Evolutionary conservation across 2,113 vertebrate genomes (phyloP), one percentile per base, ranked within the genome.

Genomic region (Glaucomys volans): DNA sequence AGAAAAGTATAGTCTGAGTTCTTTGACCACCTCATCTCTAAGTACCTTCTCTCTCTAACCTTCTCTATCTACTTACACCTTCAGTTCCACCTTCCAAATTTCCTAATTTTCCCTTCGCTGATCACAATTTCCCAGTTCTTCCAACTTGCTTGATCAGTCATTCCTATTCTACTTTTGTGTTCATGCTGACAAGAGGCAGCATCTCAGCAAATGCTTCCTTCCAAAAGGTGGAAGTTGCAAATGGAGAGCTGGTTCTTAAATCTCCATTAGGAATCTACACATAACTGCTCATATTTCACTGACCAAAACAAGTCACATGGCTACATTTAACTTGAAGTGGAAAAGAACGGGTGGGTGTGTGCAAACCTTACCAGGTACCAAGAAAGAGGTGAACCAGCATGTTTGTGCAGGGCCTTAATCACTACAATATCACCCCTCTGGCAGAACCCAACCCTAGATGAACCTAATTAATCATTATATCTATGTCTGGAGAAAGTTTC

Each of bases 91-190:
- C 13, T 77, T 86, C 32, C 54, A 89, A 93, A 91, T 77, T 66
- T 83, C 91, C 37, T 77, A 72, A 91, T 67, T 91, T 50, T 67
- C 37, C 28, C 26, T 64, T 77, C 77, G 76, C 87, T 87, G 47
- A 91, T 52, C 35, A 94, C 59, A 96, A 44, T 37, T 87, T 89
- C 14, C 16, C 13, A 67, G 32, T 87, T 62, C 76, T 79, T 80
- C 50, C 66, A 30, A 54, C 76, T 75, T 62, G 37, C 67, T 35
- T 86, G 47, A 20, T 42, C 42, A 57, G 74, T 22, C 74, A 59
- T 62, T 74, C 20, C 64, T 54, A 52, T 66, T 66, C 22, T 74
- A 30, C 44, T 66, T 22, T 77, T 62, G 35, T 30, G 26, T 37
- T 3, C 47, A 83, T 59, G 13, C 5, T 76, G 59, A 87, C n/a